phyloP scores from a whole-genome alignment of 2,113 vertebrate genomes.

The Hippocampus barbouri region DNA sequence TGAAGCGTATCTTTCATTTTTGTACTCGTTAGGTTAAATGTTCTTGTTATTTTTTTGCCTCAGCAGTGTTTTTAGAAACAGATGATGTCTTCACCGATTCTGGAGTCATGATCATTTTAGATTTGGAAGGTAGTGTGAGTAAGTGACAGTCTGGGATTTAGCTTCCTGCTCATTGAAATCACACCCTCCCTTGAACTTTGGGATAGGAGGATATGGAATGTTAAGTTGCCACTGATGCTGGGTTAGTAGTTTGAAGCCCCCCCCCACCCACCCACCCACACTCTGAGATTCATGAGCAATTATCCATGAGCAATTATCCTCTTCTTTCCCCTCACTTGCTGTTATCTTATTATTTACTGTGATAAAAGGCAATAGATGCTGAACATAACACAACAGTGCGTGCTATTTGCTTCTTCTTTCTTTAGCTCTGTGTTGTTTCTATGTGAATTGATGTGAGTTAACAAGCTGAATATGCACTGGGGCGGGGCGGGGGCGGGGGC shows the following conservation, averaged over 20 bases:
- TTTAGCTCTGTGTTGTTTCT: background rate
- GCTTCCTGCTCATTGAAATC: background rate
- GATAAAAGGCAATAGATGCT: background rate
- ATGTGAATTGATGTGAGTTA: constrained; percentile 2
- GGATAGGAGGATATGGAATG: background rate
- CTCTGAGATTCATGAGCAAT: background rate
- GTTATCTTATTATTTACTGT: background rate
- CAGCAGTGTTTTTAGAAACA: background rate
- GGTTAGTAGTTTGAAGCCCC: background rate
- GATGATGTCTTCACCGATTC: background rate
- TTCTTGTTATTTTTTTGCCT: no score
- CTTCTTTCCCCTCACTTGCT: background rate
- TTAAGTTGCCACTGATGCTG: background rate
- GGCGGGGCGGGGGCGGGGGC: background rate
- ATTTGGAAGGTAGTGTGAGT: background rate
- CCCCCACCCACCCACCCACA: background rate
- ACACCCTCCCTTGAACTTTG: background rate
- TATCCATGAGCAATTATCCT: background rate
- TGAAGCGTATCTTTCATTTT: no score
- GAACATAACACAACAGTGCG: background rate
- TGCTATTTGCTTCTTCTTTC: background rate
- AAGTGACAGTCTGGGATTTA: background rate
- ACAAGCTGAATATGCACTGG: constrained; percentile 14
- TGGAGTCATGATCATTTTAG: background rate
- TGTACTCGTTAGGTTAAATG: no score